Evolutionary conservation across 2,888 invertebrate species (phyloP), one percentile per base, ranked within the genome.

Genomic region (Dryocosmus kuriphilus): DNA sequence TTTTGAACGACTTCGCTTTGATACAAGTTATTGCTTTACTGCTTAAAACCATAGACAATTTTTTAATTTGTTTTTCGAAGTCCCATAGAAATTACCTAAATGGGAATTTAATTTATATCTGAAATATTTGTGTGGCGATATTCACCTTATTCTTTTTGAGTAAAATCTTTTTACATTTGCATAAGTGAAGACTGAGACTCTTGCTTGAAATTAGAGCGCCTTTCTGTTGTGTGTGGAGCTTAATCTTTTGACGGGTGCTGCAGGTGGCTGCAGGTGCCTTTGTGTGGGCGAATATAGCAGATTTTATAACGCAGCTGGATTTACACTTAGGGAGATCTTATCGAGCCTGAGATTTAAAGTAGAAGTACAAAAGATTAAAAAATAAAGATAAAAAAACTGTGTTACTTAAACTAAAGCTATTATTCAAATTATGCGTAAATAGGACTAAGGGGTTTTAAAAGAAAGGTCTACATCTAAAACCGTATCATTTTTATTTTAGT

Each of bases 261-360:
- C 67, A 67, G 67, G 67, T 67, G 67, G 46, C 46, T 67, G 46
- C 67, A 67, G 67, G 67, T 67, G 67, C 30, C n/a, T 41, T 62
- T 62, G n/a, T n/a, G 62, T 35, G 30, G n/a, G n/a, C 27, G 46
- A 41, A 19, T 46, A 27, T 16, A 30, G 67, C 22, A 16, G 24
- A 67, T 67, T 67, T 24, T 22, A 57, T 57, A 24, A 57, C 11
- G 24, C 67, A 67, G 41, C 27, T 27, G 41, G 8, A 46, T 67
- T 46, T 67, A 46, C 67, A 46, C 14, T 24, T 24, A 4, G 24
- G 38, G 27, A 11, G 65, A 65, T 38, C 24, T 65, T 65, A 65
- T 65, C 24, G n/a, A 41, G 9, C 14, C 38, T 65, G 38, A 38
- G 2, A 14, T 38, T 38, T 14, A 14, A 38, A 14, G 38, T 38